These are phyloP conservation scores for Anoplophora glabripennis DNA, from an alignment of 1,140 invertebrate species.

Conservation along the genomic window DNA sequence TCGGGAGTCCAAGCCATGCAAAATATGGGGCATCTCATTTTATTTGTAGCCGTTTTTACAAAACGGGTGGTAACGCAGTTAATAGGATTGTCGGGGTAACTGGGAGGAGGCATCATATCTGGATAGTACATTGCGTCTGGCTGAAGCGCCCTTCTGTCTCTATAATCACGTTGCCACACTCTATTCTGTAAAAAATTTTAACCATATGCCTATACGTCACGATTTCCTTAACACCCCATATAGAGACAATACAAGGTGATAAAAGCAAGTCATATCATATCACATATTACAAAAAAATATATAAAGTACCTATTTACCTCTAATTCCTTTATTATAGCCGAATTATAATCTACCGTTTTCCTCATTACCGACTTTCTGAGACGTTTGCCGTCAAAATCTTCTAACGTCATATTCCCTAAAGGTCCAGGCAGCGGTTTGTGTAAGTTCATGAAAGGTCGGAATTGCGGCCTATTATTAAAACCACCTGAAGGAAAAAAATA, in stretches of 20 bases:
- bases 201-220: no score
- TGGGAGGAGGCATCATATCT: conserved; percentile 82
- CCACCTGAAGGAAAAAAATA: conserved; percentile 26
- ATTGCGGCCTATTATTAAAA: conserved; percentile 40
- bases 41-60: conserved; percentile 98
- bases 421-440: conserved; percentile 56
- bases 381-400: conserved; percentile 94
- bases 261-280: no score
- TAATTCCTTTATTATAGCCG: conserved; percentile 88
- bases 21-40: conserved; percentile 99
- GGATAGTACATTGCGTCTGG: conserved; percentile 90
- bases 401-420: conserved; percentile 63
- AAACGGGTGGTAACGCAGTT: conserved; percentile 96
- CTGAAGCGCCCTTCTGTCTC: conserved; percentile 82
- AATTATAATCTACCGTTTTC: conserved; percentile 98
- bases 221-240: no score
- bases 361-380: conserved; percentile 94
- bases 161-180: conserved; percentile 88
- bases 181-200: conserved; percentile 66
- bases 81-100: conserved; percentile 90
- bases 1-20: conserved; percentile 99
- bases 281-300: conserved; percentile 1
- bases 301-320: conserved; percentile 56
- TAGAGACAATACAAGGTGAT: no score
- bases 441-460: conserved; percentile 57